Evolutionary conservation across 2,113 vertebrate genomes (phyloP).

Genomic region (Climacteris rufus): DNA sequence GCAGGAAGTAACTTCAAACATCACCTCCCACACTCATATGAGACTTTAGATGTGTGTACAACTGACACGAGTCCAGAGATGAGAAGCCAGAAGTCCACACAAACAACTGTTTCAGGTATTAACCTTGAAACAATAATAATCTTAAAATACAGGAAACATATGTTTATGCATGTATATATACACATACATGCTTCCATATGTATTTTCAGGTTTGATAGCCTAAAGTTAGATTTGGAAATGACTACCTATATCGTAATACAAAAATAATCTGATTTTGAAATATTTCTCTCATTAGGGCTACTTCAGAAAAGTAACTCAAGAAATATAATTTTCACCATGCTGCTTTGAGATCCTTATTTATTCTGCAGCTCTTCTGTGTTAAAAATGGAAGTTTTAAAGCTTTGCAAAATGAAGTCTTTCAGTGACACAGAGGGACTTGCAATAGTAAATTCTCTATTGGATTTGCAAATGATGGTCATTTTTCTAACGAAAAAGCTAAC

Average conservation of each 20-base stretch:
- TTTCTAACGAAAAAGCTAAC: not conserved
- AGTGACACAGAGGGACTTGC: not conserved
- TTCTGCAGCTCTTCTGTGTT: not conserved
- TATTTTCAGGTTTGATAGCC: not conserved
- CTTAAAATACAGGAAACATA: not conserved
- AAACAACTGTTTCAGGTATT: not conserved
- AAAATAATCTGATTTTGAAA: not conserved
- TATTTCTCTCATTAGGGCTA: not conserved
- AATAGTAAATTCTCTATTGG: not conserved
- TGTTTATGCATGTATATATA: not conserved
- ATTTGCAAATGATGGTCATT: not conserved
- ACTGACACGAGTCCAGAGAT: not conserved
- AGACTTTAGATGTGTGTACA: not conserved
- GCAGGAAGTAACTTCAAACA: not conserved
- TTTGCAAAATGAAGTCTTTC: not conserved
- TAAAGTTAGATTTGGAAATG: not conserved
- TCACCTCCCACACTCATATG: not conserved
- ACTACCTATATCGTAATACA: not conserved
- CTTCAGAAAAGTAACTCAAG: not conserved
- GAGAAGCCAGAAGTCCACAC: not conserved
- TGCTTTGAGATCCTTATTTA: not conserved
- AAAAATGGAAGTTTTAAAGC: not conserved
- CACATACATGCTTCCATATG: not conserved
- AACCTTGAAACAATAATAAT: not conserved
- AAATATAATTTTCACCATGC: not conserved